A percentile compares a stretch with the other conserved stretches of the same genome.
Evolutionary conservation across 2,113 vertebrate species (phyloP).

Genomic region (Drymodes brunneopygia): DNA sequence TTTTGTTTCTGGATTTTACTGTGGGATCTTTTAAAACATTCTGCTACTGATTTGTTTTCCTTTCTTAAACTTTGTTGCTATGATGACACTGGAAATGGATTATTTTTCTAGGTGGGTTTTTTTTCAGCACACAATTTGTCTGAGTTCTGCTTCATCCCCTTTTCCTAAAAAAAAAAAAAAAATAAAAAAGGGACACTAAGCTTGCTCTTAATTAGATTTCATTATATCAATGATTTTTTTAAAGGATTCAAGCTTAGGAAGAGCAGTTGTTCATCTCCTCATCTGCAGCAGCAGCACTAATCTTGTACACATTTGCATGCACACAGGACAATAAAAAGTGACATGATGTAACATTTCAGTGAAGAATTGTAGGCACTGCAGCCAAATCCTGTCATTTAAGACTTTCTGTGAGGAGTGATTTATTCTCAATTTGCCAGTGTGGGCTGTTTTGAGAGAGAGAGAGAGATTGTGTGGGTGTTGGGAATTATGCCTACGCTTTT

Average conservation of each 20-base stretch:
- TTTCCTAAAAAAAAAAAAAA: neutral
- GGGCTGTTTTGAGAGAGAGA: neutral
- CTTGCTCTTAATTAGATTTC: conserved; percentile 17
- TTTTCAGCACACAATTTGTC: neutral
- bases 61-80: neutral
- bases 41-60: neutral
- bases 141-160: neutral
- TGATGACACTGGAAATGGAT: neutral
- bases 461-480: neutral
- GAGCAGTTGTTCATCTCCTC: conserved; percentile 22
- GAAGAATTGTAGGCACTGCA: conserved; percentile 20
- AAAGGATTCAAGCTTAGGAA: neutral
- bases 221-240: neutral
- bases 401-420: conserved; percentile 33
- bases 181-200: neutral
- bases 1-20: neutral
- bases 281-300: neutral
- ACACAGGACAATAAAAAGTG: conserved; percentile 18
- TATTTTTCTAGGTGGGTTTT: neutral
- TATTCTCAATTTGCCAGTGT: neutral
- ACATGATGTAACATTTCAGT: neutral
- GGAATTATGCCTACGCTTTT: neutral
- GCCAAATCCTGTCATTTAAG: conserved; percentile 7
- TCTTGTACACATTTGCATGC: neutral
- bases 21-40: neutral